phyloP scores from a whole-genome alignment of 2,113 vertebrate species.

The Mugil cephalus region DNA sequence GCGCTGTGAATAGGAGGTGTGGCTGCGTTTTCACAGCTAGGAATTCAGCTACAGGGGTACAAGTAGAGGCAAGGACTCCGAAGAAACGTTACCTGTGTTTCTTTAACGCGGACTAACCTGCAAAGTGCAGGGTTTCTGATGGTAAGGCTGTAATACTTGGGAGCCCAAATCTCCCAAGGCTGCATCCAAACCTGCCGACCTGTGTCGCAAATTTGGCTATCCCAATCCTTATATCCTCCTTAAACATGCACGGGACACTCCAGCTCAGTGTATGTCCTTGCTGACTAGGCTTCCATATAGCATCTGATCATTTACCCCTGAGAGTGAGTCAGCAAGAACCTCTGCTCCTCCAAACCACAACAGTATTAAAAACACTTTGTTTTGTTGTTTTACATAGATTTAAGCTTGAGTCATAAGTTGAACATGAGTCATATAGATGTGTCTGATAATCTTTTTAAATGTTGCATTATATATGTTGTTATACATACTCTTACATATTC shows the following conservation, averaged over 20 bases:
- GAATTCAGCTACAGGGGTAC: not conserved
- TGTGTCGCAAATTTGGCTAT: not conserved
- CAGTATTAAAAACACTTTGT: too few relatives aligned
- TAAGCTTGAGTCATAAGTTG: not conserved
- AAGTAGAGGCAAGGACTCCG: not conserved
- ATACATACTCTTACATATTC: too few relatives aligned
- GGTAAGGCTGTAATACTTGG: not conserved
- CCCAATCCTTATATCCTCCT: not conserved
- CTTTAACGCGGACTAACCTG: not conserved
- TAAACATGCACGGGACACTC: not conserved
- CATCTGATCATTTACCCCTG: not conserved
- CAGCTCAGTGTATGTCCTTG: constrained; percentile 4
- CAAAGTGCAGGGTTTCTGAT: not conserved
- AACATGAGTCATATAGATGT: not conserved
- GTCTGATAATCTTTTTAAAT: too few relatives aligned
- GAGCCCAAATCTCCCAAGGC: not conserved
- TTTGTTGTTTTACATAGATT: too few relatives aligned
- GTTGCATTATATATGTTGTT: too few relatives aligned
- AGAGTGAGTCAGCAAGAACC: constrained; percentile 33
- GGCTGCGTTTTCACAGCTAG: not conserved
- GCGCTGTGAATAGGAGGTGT: not conserved
- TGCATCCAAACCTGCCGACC: not conserved
- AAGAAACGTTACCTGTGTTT: not conserved
- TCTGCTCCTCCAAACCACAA: constrained; percentile 7
- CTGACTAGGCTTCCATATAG: constrained; percentile 27